These are phyloP conservation scores for Pheosia gnoma DNA, from an alignment of 2,888 invertebrate species.

Conservation along the genomic window DNA sequence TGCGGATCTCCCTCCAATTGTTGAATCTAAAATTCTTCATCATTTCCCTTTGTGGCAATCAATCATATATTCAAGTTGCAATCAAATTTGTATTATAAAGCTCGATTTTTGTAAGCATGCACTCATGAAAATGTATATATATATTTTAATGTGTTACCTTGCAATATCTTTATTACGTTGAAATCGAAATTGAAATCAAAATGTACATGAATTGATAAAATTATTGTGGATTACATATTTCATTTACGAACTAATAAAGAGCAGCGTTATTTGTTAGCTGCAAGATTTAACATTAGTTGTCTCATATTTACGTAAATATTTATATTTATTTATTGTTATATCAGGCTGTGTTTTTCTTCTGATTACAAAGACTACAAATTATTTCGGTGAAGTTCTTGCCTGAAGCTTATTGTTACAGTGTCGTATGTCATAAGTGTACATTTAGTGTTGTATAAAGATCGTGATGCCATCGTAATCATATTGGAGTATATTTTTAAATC, in stretches of 20 bases:
- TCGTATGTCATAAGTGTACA: slow-evolving; percentile 66
- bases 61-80: not conserved
- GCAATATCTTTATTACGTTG: no score
- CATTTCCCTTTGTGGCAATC: not conserved
- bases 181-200: no score
- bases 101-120: not conserved
- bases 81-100: not conserved
- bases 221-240: no score
- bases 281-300: not conserved
- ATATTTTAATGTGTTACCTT: not conserved
- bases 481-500: slow-evolving; percentile 73
- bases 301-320: no score
- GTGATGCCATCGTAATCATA: slow-evolving; percentile 73
- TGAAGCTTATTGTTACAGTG: slow-evolving; percentile 57
- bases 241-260: not conserved
- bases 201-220: no score
- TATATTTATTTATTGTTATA: slow-evolving; percentile 20
- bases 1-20: no score
- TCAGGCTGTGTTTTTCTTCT: slow-evolving; percentile 40
- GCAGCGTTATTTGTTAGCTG: not conserved
- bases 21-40: not conserved
- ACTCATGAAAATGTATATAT: not conserved
- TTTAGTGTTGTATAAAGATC: slow-evolving; percentile 67
- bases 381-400: slow-evolving; percentile 64
- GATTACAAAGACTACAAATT: slow-evolving; percentile 34